Evolutionary conservation across 2,113 vertebrate species (phyloP), one percentile per base, ranked within the genome.

Genomic region (Oncorhynchus masou): DNA sequence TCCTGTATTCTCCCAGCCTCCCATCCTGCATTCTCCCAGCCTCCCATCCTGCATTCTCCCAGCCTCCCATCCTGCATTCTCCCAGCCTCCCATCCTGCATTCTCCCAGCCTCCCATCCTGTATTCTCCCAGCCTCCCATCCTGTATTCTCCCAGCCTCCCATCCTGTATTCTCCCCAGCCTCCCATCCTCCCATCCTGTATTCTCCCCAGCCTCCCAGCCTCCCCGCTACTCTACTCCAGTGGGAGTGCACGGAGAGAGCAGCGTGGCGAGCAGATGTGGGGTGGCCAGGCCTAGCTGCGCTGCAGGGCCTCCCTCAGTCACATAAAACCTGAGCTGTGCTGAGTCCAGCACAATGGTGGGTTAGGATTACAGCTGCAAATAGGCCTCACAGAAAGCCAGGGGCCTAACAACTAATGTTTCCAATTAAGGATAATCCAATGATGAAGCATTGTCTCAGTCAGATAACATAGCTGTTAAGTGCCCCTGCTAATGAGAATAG

Each of bases 341-440:
- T 39, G 34, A 45, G 39, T 62, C 51, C 51, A 76, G 20, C 76
- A 90, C 85, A 88, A 86, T 78, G 54, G 83, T 79, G 87, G 88
- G 92, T 90, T 93, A 89, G 88, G 88, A 92, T 95, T 94, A 93
- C 93, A 92, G 92, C 92, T 89, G 92, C 88, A 85, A 91, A 90
- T 89, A 89, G 93, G 88, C 77, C 91, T 92, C 92, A 94, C 8
- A 74, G 65, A 92, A 89, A 91, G 90, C 90, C 79, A 70, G 68
- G 79, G 75, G 84, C 89, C 89, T 91, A 91, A 92, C 94, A 85
- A 90, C 84, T 92, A 90, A 90, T 91, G 83, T 86, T 84, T 83
- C 86, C 94, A 95, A 94, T 96, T 95, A 91, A 88, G 86, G 72
- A 88, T 96, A 95, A 96, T 95, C 94, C 94, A 91, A 91, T 93